A percentile compares a stretch with the other conserved stretches of the same genome.
Evolutionary conservation across 2,113 vertebrate genomes (phyloP).

Genomic region (Camelus dromedarius): DNA sequence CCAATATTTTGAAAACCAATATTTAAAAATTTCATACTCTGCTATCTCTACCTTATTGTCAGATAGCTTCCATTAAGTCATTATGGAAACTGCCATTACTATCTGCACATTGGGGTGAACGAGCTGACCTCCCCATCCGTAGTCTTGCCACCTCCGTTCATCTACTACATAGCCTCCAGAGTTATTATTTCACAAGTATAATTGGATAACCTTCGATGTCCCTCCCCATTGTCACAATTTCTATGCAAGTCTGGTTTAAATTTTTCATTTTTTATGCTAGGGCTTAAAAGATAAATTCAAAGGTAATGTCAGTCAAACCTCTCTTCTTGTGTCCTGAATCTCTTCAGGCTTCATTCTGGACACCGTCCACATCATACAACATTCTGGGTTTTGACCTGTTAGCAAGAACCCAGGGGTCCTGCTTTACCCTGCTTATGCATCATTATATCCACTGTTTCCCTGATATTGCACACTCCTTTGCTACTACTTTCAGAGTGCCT

Average conservation of each 20-base stretch:
- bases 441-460: no score
- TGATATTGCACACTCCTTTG: not conserved
- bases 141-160: not conserved
- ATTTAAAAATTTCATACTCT: not conserved
- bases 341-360: not conserved
- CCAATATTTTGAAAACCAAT: not conserved
- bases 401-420: not conserved
- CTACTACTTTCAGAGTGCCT: not conserved
- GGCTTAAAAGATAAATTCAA: not conserved
- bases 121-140: not conserved
- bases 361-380: no score
- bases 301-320: no score
- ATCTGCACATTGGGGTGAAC: not conserved
- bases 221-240: not conserved
- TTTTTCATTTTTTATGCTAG: not conserved
- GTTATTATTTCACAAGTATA: not conserved
- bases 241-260: not conserved
- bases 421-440: not conserved
- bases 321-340: not conserved
- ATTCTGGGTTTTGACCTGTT: not conserved
- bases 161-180: not conserved
- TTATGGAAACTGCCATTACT: accelerated
- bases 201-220: not conserved
- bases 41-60: not conserved
- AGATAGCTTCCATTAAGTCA: not conserved